phyloP scores from a whole-genome alignment of 2,113 vertebrate species.

The Abramis brama region DNA sequence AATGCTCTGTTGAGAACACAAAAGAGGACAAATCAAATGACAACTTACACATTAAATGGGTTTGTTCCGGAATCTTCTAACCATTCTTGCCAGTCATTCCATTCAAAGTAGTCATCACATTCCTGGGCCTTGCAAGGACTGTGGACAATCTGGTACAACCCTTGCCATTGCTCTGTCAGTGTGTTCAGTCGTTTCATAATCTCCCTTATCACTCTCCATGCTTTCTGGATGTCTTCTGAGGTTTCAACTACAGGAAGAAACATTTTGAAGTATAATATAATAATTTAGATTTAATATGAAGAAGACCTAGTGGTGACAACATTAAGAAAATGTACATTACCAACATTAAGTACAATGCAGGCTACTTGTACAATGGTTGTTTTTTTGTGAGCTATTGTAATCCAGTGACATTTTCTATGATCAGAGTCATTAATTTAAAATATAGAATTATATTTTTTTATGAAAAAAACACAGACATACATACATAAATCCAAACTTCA shows the following conservation, averaged over 20 bases:
- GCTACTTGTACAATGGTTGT: too few relatives aligned
- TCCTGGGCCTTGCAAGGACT: slow-evolving; percentile 56
- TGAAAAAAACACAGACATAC: too few relatives aligned
- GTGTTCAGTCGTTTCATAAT: slow-evolving; percentile 60
- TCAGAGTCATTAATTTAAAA: too few relatives aligned
- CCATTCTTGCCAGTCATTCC: slow-evolving; percentile 71
- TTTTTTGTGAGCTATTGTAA: too few relatives aligned
- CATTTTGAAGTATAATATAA: neutral
- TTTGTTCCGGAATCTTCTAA: slow-evolving; percentile 32
- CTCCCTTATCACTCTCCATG: slow-evolving; percentile 69
- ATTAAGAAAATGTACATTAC: too few relatives aligned
- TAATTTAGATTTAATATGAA: neutral
- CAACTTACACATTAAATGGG: slow-evolving; percentile 42
- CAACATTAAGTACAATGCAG: too few relatives aligned
- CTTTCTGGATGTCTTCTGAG: slow-evolving; percentile 59
- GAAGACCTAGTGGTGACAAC: too few relatives aligned
- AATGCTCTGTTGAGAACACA: neutral
- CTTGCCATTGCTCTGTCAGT: slow-evolving; percentile 69
- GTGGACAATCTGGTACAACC: slow-evolving; percentile 63
- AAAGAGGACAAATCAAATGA: neutral
- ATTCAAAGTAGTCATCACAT: slow-evolving; percentile 65
- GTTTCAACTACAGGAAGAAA: slow-evolving; percentile 11
- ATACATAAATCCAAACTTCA: too few relatives aligned
- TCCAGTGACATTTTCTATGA: too few relatives aligned
- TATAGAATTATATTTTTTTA: too few relatives aligned